Base-by-base conservation (phyloP, 2,797 vertebrate genomes). In the Pipistrellus nathusii region DNA sequence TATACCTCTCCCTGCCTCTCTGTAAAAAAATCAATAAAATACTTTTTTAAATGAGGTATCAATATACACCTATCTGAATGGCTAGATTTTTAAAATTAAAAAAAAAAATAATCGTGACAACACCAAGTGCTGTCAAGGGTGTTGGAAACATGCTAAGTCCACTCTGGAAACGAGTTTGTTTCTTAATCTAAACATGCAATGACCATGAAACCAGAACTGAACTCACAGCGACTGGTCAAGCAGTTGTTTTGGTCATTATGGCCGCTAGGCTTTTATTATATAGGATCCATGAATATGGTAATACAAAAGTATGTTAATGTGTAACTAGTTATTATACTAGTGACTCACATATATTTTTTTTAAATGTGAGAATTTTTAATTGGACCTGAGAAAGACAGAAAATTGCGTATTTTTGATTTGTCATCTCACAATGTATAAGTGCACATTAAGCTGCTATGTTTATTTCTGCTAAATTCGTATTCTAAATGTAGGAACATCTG, bases 381-480 rank as follows among this genome's bases (percentile, higher is more conserved):
- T 81, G 11, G 73, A 66, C 17, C 10, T 44, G 9, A 71, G 41
- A 68, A 91, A 88, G 12, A 35, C 85, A 3, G 23, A 75, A 51
- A 76, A 1, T 71, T 68, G 8, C 27, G 84, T 12, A 32, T 11
- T 21, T 44, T 62, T 69, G 23, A 71, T 27, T 35, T 77, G 20
- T 41, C 53, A 66, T 77, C 23, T 81, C 38, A 48, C 32, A 66
- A 51, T 41, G 4, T 27, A 59, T 55, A 77, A 91, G 66, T 46
- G 4, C 32, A 85, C 1, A 46, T 81, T 77, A 71, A 85, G 5
- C 8, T 69, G 20, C 13, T 88, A 51, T 81, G 62, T 55, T 87
- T 92, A 75, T 80, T 88, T 95, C 32, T 91, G 83, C 27, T 80
- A 81, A 87, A 72, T 14, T 48, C n/a, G 59, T 21, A 9, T 73